Conservation (phyloP, 2,888 invertebrate genomes). For the Leptothorax acervorum region DNA sequence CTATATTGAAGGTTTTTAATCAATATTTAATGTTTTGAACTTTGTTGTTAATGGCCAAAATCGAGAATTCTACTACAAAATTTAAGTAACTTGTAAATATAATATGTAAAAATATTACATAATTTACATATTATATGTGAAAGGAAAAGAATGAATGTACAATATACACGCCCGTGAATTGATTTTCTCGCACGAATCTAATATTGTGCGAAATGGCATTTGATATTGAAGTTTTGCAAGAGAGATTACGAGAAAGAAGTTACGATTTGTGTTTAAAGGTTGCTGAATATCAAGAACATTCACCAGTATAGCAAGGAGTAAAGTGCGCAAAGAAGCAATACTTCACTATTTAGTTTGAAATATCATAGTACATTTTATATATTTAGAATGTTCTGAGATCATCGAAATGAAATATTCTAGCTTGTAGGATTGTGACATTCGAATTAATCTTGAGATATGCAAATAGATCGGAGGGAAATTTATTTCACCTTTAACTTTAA, state of each 20-base stretch:
- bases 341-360: neutral
- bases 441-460: slow-evolving; percentile 7
- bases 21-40: neutral
- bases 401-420: neutral
- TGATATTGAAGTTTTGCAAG: slow-evolving; percentile 55
- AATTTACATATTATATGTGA: neutral
- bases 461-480: neutral
- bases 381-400: neutral
- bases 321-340: neutral
- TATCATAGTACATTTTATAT: neutral
- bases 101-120: neutral
- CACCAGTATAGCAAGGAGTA: neutral
- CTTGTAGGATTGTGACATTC: neutral
- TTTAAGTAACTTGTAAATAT: neutral
- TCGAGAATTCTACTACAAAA: neutral
- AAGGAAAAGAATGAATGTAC: neutral
- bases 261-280: slow-evolving; percentile 62
- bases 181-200: slow-evolving; percentile 17
- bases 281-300: slow-evolving; percentile 33
- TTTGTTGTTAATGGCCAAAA: neutral
- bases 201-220: slow-evolving; percentile 54
- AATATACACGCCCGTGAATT: neutral
- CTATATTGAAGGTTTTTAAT: neutral
- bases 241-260: slow-evolving; percentile 51
- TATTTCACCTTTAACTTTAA: neutral